Evolutionary conservation across 1,140 invertebrate genomes (phyloP), one percentile per base, ranked within the genome.

Genomic region (Bradynema listronoti): DNA sequence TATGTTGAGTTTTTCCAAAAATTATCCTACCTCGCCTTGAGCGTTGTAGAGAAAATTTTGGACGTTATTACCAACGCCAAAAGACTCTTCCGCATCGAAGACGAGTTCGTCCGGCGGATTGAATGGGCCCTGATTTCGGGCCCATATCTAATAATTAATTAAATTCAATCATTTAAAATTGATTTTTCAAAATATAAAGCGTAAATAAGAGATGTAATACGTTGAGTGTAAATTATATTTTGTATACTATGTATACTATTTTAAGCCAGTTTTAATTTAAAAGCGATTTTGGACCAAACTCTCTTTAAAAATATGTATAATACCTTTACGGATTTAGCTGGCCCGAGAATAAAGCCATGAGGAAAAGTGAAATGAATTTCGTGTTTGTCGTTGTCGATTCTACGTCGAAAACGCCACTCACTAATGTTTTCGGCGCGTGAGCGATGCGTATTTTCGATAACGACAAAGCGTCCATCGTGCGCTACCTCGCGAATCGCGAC

Each of bases 351-450:
- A 58, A 77, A 78, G 47, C 77, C 68, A 19, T 53, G 54, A 14
- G 74, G 74, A 66, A 77, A 75, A 22, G 73, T 77, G 63, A 65
- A 78, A 34, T 78, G 60, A 50, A 77, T 69, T 39, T 77, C 74
- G 9, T 68, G 71, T 25, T 68, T 67, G 27, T 63, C 67, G n/a
- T n/a, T n/a, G 53, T 78, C 76, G 34, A 77, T 77, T 42, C 63
- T 66, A 49, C 74, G 56, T 62, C 71, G 77, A n/a, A 77, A 24
- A 42, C 77, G 78, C 76, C 76, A 77, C 27, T 73, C 74, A n/a
- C 76, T 74, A 24, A 77, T 65, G 16, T 60, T 61, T 30, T 77
- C 74, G 45, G 74, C 76, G 32, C 68, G 69, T n/a, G 64, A 59
- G 24, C 74, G 65, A 47, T 77, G 73, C 5, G 76, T 77, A 53